Evolutionary conservation across 2,888 invertebrate genomes (phyloP).

Genomic region (Pseudeuparius sepicola): DNA sequence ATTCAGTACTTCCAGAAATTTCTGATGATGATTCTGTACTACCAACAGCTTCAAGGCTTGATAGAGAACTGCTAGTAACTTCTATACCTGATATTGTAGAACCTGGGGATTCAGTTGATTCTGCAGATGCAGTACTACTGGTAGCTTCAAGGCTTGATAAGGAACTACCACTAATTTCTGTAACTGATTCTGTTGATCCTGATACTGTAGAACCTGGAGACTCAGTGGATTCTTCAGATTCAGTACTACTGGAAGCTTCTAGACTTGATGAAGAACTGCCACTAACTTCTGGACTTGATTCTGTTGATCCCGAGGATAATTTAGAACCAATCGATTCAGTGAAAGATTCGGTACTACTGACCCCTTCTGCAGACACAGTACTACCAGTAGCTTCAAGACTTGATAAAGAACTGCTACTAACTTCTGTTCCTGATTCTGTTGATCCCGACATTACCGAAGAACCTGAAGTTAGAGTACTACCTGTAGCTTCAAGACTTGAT

Average conservation of each 20-base stretch:
- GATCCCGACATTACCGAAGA: too few species aligned
- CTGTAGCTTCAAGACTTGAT: too few species aligned
- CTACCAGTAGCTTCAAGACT: too few species aligned
- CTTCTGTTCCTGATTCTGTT: too few species aligned
- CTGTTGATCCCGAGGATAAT: slow-evolving; percentile 20
- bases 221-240: slow-evolving; percentile 8
- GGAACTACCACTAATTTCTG: slow-evolving; percentile 20
- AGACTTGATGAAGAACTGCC: slow-evolving; percentile 9
- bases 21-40: slow-evolving; percentile 18
- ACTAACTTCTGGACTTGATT: slow-evolving; percentile 15
- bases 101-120: slow-evolving; percentile 11
- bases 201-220: slow-evolving; percentile 9
- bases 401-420: too few species aligned
- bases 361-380: too few species aligned
- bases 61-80: too few species aligned
- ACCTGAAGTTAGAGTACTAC: too few species aligned
- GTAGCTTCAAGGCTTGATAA: too few species aligned
- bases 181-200: slow-evolving; percentile 18
- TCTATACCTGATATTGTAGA: slow-evolving; percentile 12
- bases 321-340: too few species aligned
- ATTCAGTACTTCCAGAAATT: slow-evolving; percentile 24
- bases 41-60: too few species aligned
- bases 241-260: slow-evolving; percentile 15
- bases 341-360: too few species aligned
- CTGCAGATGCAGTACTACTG: slow-evolving; percentile 24